phyloP scores from a whole-genome alignment of 2,888 invertebrate genomes.

The Sminthurinus aureus region DNA sequence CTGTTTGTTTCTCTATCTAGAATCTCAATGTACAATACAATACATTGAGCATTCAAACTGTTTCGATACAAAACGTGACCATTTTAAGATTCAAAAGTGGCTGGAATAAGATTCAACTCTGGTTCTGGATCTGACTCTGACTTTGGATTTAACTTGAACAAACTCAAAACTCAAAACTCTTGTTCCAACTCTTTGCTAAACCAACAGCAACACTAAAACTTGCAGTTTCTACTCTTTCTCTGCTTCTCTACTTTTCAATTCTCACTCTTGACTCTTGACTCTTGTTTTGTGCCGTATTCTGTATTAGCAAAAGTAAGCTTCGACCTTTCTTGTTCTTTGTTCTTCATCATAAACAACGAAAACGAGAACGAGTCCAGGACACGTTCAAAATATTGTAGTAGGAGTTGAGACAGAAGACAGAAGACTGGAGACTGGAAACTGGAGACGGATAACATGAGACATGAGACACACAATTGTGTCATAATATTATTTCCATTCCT shows the following conservation, averaged over 20 bases:
- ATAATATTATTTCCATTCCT: neutral
- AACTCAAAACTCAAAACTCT: conserved; percentile 25
- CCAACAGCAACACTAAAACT: neutral
- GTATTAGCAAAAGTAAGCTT: too few species aligned
- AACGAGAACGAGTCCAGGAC: too few species aligned
- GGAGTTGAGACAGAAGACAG: neutral
- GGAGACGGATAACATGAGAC: neutral
- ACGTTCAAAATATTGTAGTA: neutral
- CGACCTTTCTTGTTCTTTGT: too few species aligned
- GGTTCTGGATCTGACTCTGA: conserved; percentile 7
- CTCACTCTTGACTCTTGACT: too few species aligned
- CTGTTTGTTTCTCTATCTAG: neutral
- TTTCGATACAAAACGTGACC: conserved; percentile 57
- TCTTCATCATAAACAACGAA: too few species aligned
- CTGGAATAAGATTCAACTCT: conserved; percentile 6
- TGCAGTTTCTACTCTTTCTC: neutral
- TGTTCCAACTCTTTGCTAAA: neutral
- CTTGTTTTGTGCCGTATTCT: too few species aligned
- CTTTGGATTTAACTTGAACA: too few species aligned
- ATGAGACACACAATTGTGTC: neutral
- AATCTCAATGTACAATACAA: neutral
- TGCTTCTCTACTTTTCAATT: neutral
- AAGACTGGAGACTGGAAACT: neutral
- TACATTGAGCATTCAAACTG: conserved; percentile 34
- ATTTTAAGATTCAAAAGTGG: conserved; percentile 50